Conservation (phyloP, 2,888 invertebrate genomes). For the Hypena proboscidalis region DNA sequence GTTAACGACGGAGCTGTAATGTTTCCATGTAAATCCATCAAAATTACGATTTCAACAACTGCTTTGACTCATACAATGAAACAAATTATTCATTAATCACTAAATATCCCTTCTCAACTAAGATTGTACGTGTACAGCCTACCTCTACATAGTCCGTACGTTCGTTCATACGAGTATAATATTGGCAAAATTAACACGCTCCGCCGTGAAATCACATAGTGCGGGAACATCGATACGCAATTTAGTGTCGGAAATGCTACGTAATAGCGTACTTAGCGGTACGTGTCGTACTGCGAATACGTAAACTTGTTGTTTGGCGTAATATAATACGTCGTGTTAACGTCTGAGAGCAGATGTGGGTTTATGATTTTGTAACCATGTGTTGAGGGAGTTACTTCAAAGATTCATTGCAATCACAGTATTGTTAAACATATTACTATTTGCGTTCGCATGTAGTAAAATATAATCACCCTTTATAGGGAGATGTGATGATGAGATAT, state of each 20-base stretch:
- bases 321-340: constrained; percentile 33
- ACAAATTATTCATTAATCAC: too few species aligned
- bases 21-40: too few species aligned
- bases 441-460: too few species aligned
- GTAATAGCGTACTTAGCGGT: constrained; percentile 48
- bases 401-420: too few species aligned
- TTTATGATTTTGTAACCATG: constrained; percentile 1
- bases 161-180: constrained; percentile 40
- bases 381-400: neutral
- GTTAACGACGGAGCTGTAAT: too few species aligned
- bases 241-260: constrained; percentile 49
- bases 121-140: neutral
- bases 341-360: constrained; percentile 14
- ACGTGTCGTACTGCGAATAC: constrained; percentile 45
- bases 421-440: too few species aligned
- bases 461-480: too few species aligned
- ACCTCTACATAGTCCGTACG: constrained; percentile 8
- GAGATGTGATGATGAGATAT: too few species aligned
- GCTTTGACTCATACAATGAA: too few species aligned
- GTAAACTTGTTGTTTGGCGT: constrained; percentile 43
- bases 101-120: constrained; percentile 1
- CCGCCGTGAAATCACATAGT: constrained; percentile 60
- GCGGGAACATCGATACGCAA: constrained; percentile 65
- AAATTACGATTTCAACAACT: too few species aligned
- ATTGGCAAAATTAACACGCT: constrained; percentile 64